phyloP scores from a whole-genome alignment of 2,797 vertebrate species.

The Betta splendens region DNA sequence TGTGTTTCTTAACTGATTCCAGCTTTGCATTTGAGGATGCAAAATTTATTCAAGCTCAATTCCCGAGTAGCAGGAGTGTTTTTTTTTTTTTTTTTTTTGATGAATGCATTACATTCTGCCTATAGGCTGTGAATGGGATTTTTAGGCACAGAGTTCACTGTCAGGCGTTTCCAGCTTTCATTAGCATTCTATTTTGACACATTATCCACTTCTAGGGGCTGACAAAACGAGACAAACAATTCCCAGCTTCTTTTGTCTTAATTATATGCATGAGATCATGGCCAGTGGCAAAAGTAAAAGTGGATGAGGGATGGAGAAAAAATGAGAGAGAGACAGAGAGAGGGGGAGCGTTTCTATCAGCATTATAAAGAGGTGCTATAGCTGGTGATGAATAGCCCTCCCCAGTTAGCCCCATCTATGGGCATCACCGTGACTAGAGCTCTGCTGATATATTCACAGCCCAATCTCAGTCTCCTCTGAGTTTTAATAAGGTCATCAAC shows the following conservation, averaged over 20 bases:
- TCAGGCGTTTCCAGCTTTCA: conserved; percentile 72
- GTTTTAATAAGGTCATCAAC: conserved; percentile 83
- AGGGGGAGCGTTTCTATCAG: conserved; percentile 58
- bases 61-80: conserved; percentile 37
- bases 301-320: conserved; percentile 42
- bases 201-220: conserved; percentile 58
- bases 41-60: conserved; percentile 50
- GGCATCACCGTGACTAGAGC: conserved; percentile 68
- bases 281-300: conserved; percentile 60
- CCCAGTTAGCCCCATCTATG: conserved; percentile 63
- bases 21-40: conserved; percentile 48
- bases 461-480: conserved; percentile 76
- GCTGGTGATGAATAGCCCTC: conserved; percentile 68
- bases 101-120: conserved; percentile 55
- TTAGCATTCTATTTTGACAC: conserved; percentile 74
- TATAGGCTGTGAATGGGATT: conserved; percentile 50
- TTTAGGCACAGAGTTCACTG: conserved; percentile 58
- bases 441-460: conserved; percentile 76
- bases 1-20: conserved; percentile 41
- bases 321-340: conserved; percentile 28
- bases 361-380: conserved; percentile 73
- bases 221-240: conserved; percentile 66
- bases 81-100: conserved; percentile 35
- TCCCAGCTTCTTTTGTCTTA: conserved; percentile 70
- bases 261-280: conserved; percentile 74